Conservation (phyloP, 2,888 invertebrate genomes). For the Sipunculus nudus region DNA sequence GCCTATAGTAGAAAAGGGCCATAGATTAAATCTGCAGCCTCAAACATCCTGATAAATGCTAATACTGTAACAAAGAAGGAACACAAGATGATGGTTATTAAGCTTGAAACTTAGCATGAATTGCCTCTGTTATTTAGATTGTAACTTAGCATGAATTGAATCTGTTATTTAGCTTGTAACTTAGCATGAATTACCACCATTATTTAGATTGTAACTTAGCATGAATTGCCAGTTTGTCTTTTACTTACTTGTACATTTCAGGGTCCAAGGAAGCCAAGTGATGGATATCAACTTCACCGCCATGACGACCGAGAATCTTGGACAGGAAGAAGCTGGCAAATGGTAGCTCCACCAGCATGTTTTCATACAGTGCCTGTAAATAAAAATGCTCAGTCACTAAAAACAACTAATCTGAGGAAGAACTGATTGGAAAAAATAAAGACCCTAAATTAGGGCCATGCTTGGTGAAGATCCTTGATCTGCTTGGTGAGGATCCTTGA, state of each 20-base stretch:
- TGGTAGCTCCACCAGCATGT: conserved; percentile 91
- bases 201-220: not conserved
- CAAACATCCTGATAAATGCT: no score
- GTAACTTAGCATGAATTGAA: not conserved
- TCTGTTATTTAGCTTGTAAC: not conserved
- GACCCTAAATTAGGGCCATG: no score
- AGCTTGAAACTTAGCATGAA: not conserved
- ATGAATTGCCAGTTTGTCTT: not conserved
- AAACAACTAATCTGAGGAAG: not conserved
- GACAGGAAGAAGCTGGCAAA: conserved; percentile 96
- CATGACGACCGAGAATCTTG: conserved; percentile 75
- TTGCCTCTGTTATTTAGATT: not conserved
- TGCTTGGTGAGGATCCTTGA: no score
- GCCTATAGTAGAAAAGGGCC: no score
- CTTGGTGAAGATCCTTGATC: no score
- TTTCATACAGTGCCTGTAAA: conserved; percentile 88
- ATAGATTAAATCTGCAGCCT: no score
- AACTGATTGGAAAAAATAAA: no score
- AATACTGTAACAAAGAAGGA: not conserved
- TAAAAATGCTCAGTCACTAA: not conserved
- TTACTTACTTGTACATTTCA: conserved; percentile 76
- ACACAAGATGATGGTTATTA: not conserved
- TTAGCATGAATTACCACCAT: not conserved
- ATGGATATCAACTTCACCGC: conserved; percentile 85
- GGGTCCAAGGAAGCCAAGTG: conserved; percentile 94